Conservation (phyloP, 1,140 invertebrate genomes). For the Drosophila biarmipes region DNA sequence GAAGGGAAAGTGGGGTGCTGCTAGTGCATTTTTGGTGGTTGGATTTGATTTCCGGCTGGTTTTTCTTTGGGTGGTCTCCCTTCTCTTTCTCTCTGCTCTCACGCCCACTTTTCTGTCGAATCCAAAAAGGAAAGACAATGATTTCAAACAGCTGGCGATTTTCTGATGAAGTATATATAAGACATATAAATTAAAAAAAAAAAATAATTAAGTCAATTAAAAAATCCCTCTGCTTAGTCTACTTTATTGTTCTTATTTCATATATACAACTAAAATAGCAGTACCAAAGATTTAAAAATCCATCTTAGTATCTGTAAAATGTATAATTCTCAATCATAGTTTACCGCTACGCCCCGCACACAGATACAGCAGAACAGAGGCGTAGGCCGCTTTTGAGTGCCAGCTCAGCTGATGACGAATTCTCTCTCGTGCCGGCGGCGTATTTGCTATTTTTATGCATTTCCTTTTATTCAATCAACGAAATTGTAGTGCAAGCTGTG, state of each 20-base stretch:
- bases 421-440: constrained; percentile 25
- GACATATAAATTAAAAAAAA: background rate
- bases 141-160: background rate
- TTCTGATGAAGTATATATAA: background rate
- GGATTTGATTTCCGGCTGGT: background rate
- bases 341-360: constrained; percentile 16
- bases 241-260: background rate
- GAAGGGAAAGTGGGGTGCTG: constrained; percentile 1
- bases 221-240: background rate
- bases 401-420: constrained; percentile 81
- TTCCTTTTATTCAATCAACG: constrained; percentile 75
- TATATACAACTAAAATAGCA: no score
- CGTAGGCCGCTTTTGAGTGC: constrained; percentile 26
- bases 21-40: constrained; percentile 36
- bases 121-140: background rate
- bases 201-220: background rate
- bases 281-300: background rate
- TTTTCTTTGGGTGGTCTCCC: constrained; percentile 21
- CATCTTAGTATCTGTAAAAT: background rate
- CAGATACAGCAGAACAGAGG: constrained; percentile 16
- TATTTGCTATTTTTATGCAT: constrained; percentile 81
- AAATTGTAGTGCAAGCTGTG: constrained; percentile 57
- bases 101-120: background rate
- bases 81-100: background rate
- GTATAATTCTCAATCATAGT: background rate